These are phyloP conservation scores for Lacerta viridis DNA, from an alignment of 2,797 vertebrate genomes.

Conservation along the genomic window DNA sequence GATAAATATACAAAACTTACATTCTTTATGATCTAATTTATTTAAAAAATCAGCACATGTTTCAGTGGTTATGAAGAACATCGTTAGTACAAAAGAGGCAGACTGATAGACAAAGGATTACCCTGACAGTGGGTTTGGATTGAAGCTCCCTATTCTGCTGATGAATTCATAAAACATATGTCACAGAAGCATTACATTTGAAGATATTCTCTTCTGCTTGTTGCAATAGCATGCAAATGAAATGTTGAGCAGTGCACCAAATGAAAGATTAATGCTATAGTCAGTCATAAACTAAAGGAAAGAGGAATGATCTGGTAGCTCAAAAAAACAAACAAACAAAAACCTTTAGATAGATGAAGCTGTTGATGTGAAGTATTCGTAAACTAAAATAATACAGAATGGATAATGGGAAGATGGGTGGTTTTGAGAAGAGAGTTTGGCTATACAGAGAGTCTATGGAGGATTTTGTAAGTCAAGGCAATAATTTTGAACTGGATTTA, in stretches of 20 bases:
- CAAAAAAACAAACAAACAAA: slow-evolving; percentile 9
- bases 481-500: slow-evolving; percentile 4
- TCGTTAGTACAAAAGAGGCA: not conserved
- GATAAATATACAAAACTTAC: not conserved
- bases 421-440: not conserved
- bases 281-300: slow-evolving; percentile 16
- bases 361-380: slow-evolving; percentile 23
- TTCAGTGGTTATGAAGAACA: not conserved
- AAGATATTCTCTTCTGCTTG: not conserved
- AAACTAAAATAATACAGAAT: not conserved
- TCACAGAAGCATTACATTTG: slow-evolving; percentile 4
- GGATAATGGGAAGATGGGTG: not conserved
- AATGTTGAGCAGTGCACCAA: slow-evolving; percentile 1
- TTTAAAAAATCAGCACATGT: not conserved
- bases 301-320: slow-evolving; percentile 3
- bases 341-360: slow-evolving; percentile 2
- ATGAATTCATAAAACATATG: slow-evolving; percentile 19
- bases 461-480: slow-evolving; percentile 8
- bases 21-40: not conserved
- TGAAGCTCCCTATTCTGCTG: not conserved
- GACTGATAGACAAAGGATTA: not conserved
- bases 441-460: slow-evolving; percentile 3
- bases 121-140: not conserved
- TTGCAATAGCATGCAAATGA: slow-evolving; percentile 3
- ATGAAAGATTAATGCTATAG: slow-evolving; percentile 26